Base-by-base conservation (phyloP, 2,888 invertebrate species). In the Amphipoea lucens region DNA sequence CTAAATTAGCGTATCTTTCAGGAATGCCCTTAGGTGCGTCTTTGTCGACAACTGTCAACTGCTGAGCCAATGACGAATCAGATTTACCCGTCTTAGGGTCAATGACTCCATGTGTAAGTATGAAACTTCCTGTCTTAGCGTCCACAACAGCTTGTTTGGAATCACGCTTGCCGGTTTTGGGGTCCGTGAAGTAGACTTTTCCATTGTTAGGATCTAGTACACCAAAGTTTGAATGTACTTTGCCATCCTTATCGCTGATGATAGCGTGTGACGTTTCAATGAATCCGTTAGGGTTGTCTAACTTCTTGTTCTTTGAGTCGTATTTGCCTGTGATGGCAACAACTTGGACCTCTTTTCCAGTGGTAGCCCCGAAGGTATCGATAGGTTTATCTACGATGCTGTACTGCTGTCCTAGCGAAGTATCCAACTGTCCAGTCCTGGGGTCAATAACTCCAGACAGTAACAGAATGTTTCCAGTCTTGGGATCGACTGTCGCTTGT, bases 211-310 rank as follows among this genome's bases (percentile, higher is more conserved):
- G 96, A 85, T 97, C 97, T 29, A 97, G 95, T 95, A 98, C 87
- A 96, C 98, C 94, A 96, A 98, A 93, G 97, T 98, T 94, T 90
- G 97, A 90, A 90, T 98, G 98, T 86, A 98, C 97, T 95, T 98
- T 98, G 82, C 98, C 97, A 66, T 98, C 98, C 94, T 98, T 98
- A 85, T 98, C 98, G 88, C 97, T 98, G 84, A 98, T 97, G 88
- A 98, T 96, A 79, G 96, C 95, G 92, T 95, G 94, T 1, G 96
- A 96, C 2, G 95, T 96, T 88, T 97, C 97, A 57, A 97, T 94
- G 70, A 96, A 97, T 40, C 97, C 97, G 73, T 97, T 97, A 14
- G 97, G 97, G 84, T 97, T 95, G 84, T 97, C 97, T 17, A 97
- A 92, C 90, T 97, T 97, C 77, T 97, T 97, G 66, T 95, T 97